These are phyloP conservation scores for Drosophila macrospina DNA, from an alignment of 2,888 invertebrate genomes.

Conservation along the genomic window DNA sequence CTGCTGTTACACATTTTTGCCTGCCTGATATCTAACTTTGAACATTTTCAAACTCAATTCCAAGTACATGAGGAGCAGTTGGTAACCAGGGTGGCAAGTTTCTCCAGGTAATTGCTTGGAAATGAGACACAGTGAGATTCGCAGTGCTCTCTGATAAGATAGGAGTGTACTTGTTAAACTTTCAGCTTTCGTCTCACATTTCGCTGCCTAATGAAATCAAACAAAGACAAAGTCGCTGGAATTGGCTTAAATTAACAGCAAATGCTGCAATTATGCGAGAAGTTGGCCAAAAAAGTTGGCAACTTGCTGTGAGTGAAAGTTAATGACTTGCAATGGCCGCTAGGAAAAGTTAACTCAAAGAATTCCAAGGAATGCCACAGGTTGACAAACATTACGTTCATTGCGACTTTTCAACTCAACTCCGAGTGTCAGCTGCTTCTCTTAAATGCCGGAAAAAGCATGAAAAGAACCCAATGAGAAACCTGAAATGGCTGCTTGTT, in stretches of 20 bases:
- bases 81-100: slow-evolving; percentile 24
- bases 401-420: slow-evolving; percentile 40
- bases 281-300: slow-evolving; percentile 62
- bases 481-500: slow-evolving; percentile 76
- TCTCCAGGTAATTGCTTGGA: slow-evolving; percentile 72
- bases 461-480: slow-evolving; percentile 32
- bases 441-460: slow-evolving; percentile 61
- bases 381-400: slow-evolving; percentile 56
- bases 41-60: slow-evolving; percentile 75
- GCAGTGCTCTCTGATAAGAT: not conserved
- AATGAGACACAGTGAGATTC: slow-evolving; percentile 48
- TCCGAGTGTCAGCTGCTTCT: slow-evolving; percentile 11
- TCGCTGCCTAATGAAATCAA: slow-evolving; percentile 66
- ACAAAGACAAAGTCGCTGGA: slow-evolving; percentile 42
- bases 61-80: slow-evolving; percentile 23
- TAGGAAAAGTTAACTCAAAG: slow-evolving; percentile 52
- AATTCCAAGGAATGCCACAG: slow-evolving; percentile 50
- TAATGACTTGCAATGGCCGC: slow-evolving; percentile 71
- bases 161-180: slow-evolving; percentile 42
- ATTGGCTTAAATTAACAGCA: slow-evolving; percentile 66
- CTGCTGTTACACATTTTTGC: slow-evolving; percentile 24
- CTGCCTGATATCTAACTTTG: slow-evolving; percentile 64
- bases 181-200: slow-evolving; percentile 52
- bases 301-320: slow-evolving; percentile 56
- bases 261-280: slow-evolving; percentile 72